Evolutionary conservation across 2,113 vertebrate species (phyloP), one percentile per base, ranked within the genome.

Genomic region (Galeopterus variegatus): DNA sequence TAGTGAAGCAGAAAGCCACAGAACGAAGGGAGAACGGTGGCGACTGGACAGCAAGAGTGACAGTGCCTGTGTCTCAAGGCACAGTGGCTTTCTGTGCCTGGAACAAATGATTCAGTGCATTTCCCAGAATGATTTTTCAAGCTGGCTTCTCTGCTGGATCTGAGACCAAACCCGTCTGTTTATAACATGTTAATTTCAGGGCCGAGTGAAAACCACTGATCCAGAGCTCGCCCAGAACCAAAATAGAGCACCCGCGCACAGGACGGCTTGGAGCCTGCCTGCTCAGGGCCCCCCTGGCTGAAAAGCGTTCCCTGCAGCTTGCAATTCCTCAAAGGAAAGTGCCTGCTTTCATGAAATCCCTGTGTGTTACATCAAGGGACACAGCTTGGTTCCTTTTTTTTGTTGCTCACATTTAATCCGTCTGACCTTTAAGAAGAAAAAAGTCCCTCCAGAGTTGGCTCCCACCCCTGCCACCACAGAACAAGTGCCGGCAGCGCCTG

Each of bases 121-220:
- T 96, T 98, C 97, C 96, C 95, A 92, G 95, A 96, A 96, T 52
- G 88, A 45, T 19, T 96, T 96, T 94, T 90, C 97, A 96, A 72
- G 91, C 89, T 93, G 95, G 56, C 70, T 85, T 62, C 96, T 84
- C 65, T 67, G 82, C 75, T 92, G 92, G 58, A 48, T 75, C 50
- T 56, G 77, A 94, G 93, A 80, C 69, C 88, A 76, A 90, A 73
- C 77, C 54, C 13, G 1, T 84, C 92, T 50, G 5, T 92, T 95
- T 95, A 73, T 82, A 90, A 96, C 96, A 88, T 15, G 87, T 41
- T 96, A 80, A 92, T 91, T 92, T 97, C 88, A 95, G 95, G 89
- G 83, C 94, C 82, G 45, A 69, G 86, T 15, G 64, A 88, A 67
- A 90, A 67, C 87, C 80, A 54, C 36, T 3, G 56, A 88, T 65